Base-by-base conservation (phyloP, 1,140 invertebrate genomes). In the Drosophila neocordata region DNA sequence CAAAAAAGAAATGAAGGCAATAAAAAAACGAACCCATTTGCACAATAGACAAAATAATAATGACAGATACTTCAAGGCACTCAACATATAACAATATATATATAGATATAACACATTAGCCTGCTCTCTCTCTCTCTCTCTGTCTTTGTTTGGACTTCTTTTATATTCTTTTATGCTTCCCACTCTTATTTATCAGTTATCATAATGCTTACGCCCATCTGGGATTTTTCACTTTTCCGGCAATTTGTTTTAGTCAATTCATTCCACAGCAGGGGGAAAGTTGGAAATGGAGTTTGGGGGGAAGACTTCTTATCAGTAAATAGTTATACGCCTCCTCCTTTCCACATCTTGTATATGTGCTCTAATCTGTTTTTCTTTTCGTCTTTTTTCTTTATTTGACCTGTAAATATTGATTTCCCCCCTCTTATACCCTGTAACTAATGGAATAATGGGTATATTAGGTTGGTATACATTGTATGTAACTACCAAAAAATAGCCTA, bases 321-420 rank as follows among this genome's bases (percentile, higher is more conserved):
- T 75, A 65, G 38, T 69, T 64, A 34, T 64, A 68, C 66, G 53
- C 69, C 77, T 48, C 66, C 69, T 31, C 69, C 2, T 31, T 59
- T 27, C n/a, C 55, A 5, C 31, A 2, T 34, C 15, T 27, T 2
- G 44, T 6, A 8, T 13, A 57, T 35, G 31, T 73, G 57, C 64
- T 65, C 71, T 65, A 31, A 22, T 73, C 72, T 73, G 61, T 55
- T 74, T 38, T 48, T 68, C 55, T 52, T 8, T 18, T 31, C 27
- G 27, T 31, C 27, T 31, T 60, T 73, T 27, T 41, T 44, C 24
- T 51, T 20, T 79, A 77, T 85, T 85, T 74, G 69, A 69, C 71
- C 65, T 78, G 68, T 78, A 85, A 85, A 85, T 85, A 85, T 85
- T 85, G 82, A 85, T 85, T 85, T 87, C 67, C 82, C 67, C 82